Evolutionary conservation across 2,888 invertebrate genomes (phyloP), one percentile per base, ranked within the genome.

Genomic region (Boloria selene): DNA sequence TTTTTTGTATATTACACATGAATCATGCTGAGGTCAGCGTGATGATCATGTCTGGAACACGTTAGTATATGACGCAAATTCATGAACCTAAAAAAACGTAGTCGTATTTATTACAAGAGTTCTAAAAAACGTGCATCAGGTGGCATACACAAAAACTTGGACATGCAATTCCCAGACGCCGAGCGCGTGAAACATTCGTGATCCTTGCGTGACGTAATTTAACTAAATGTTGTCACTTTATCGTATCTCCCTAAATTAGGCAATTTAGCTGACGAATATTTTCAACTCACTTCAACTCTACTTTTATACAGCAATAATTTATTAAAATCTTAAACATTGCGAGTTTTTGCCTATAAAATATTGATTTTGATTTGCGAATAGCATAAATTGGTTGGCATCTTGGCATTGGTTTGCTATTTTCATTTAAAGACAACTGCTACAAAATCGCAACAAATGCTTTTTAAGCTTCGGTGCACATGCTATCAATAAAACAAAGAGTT

Each of bases 131-230:
- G 26, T 47, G 52, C 59, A 47, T 64, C 52, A 64, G 51, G 58
- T 52, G 61, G 55, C 58, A 54, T 22, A 52, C 45, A 63, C 60
- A 73, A 71, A 70, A 70, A 70, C 55, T 52, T 51, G 68, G 31
- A 70, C 71, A 73, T 64, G 72, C 72, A 67, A 75, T 75, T 75
- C 76, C 75, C 73, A 72, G 72, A 67, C 62, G 64, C 61, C 71
- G 67, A 64, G 72, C 76, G 82, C 85, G 82, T 87, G 86, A 71
- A 72, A 64, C 71, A 72, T 77, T 77, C 86, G 82, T 87, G 86
- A 77, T 74, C 69, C 68, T 63, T 61, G 72, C 82, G 79, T 86
- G 86, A 78, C 79, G 78, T 74, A 52, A 13, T 42, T 17, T 54
- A 49, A 16, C n/a, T n/a, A 62, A 66, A 72, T 73, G 74, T 73